Evolutionary conservation across 1,140 invertebrate genomes (phyloP).

Genomic region (Heliconius nattereri): DNA sequence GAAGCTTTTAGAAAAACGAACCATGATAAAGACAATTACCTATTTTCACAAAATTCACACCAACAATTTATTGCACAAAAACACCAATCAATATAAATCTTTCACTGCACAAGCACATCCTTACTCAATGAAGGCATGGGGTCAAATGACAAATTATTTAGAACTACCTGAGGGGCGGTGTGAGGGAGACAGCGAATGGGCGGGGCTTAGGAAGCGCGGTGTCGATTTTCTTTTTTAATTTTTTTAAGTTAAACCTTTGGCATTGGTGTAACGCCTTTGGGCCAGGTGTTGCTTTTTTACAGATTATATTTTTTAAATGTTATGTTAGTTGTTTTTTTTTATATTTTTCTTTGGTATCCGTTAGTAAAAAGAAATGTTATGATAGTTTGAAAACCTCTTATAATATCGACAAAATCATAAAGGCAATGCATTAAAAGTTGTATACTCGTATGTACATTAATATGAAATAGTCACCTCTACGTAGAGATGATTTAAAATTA

Average conservation of each 20-base stretch:
- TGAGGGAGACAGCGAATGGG: constrained; percentile 54
- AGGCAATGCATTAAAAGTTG: no score
- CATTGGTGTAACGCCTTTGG: constrained; percentile 41
- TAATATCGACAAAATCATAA: no score
- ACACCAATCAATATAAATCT: constrained; percentile 41
- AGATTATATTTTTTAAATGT: neutral
- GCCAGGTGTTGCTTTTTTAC: constrained; percentile 37
- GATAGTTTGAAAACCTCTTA: no score
- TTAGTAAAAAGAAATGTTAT: neutral
- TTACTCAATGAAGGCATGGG: constrained; percentile 50
- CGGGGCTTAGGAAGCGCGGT: constrained; percentile 47
- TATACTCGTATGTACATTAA: no score
- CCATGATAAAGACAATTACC: neutral
- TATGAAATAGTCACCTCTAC: no score
- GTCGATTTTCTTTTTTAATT: constrained; percentile 47
- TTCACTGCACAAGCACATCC: constrained; percentile 54
- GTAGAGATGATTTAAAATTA: no score
- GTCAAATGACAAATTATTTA: constrained; percentile 75
- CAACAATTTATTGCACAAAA: constrained; percentile 28
- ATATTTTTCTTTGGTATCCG: constrained; percentile 12
- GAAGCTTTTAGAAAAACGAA: neutral
- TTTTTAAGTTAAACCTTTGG: constrained; percentile 40
- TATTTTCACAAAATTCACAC: neutral
- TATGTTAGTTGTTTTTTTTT: neutral
- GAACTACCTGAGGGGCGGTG: constrained; percentile 53